Conservation (phyloP, 2,113 vertebrate genomes). For the Rafetus swinhoei region DNA sequence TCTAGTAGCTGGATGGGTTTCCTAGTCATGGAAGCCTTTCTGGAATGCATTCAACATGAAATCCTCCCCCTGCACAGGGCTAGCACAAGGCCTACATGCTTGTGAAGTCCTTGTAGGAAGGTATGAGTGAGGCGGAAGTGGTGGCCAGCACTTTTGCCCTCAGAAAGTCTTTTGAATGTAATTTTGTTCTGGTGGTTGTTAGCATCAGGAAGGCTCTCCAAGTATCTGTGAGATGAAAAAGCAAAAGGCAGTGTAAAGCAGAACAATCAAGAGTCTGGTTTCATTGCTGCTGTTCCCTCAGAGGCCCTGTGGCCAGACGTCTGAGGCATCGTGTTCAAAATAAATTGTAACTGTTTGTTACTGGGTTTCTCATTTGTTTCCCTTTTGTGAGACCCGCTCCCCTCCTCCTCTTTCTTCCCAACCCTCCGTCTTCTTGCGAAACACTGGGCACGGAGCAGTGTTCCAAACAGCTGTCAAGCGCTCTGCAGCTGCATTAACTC, state of each 20-base stretch:
- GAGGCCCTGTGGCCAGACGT: slow-evolving; percentile 19
- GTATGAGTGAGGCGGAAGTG: fast-evolving
- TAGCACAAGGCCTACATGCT: not conserved
- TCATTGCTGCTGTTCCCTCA: not conserved
- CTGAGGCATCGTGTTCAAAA: not conserved
- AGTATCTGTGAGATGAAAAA: not conserved
- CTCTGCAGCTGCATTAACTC: not conserved
- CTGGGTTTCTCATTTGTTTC: not conserved
- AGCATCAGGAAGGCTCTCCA: not conserved
- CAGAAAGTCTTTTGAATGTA: not conserved
- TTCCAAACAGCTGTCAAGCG: not conserved
- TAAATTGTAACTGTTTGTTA: not conserved
- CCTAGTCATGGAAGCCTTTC: not conserved
- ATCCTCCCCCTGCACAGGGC: not conserved
- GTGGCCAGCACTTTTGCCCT: not conserved
- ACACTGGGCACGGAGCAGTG: fast-evolving
- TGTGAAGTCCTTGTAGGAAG: not conserved
- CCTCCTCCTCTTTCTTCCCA: not conserved
- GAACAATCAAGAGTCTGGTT: not conserved
- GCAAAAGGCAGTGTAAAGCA: slow-evolving; percentile 31
- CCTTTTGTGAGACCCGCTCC: not conserved
- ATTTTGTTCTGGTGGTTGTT: not conserved
- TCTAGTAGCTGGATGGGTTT: slow-evolving; percentile 4
- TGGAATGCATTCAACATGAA: not conserved
- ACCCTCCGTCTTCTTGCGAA: not conserved